Evolutionary conservation across 2,888 invertebrate genomes (phyloP), one percentile per base, ranked within the genome.

Genomic region (Malthinus seriepunctatus): DNA sequence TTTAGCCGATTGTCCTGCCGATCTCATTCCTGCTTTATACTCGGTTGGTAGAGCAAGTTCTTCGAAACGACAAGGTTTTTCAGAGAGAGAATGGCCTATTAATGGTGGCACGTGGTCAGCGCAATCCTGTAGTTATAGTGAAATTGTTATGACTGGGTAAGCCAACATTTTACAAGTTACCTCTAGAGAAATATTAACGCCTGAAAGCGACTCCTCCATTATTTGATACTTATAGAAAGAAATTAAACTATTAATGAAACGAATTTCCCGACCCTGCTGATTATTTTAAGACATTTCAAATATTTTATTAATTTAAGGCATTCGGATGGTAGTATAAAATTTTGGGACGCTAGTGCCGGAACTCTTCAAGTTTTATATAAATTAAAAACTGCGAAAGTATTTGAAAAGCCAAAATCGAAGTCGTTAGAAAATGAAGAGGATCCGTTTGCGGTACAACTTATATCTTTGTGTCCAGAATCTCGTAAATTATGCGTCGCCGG

Each of bases 301-400:
- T n/a, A 23, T 23, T 23, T 23, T 23, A 23, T 23, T 23, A 5
- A 8, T 42, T 42, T n/a, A 81, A 94, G 95, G 49, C 97, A 98
- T 81, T 93, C 97, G 65, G 99, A 99, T 81, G 99, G 99, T 51
- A 96, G 96, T 75, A 85, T 99, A 56, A 97, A 97, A 79, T 99
- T 99, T 81, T 99, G 98, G 98, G 98, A 99, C 79, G 95, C 96
- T 45, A 95, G 96, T 74, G 95, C 95, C 51, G 96, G 96, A 67
- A 92, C 93, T 63, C 84, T 99, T 71, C 97, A 97, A 84, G 91
- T 97, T 73, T 86, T 98, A 75, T 98, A 98, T 83, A 97, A 97
- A 85, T 83, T 98, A 74, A 98, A 97, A 84, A 97, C 97, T 76
- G 92, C 94, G 69, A 97, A 97, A 84, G 85, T 91, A 55, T 91